Base-by-base conservation (phyloP, 2,888 invertebrate genomes). In the Malthinus seriepunctatus region DNA sequence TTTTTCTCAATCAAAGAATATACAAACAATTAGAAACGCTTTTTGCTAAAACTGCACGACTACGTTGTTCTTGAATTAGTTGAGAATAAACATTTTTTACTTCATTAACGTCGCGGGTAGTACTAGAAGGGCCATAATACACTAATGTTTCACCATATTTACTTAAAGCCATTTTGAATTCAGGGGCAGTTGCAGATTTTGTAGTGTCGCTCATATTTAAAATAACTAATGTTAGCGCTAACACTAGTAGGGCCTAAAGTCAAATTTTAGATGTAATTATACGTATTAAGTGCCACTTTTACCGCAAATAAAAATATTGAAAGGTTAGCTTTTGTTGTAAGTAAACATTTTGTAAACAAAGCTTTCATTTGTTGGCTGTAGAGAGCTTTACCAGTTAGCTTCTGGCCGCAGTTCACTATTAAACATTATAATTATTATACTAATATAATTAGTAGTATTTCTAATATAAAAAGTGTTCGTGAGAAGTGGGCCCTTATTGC, bases 111-210 rank as follows among this genome's bases (percentile, higher is more conserved):
- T 35, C 10, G 1, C 59, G 12, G 34, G 63, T 49, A 12, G 31
- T 12, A 48, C 37, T 64, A 56, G 32, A 1, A 32, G 51, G 65
- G 23, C 63, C 69, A 60, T 74, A 78, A 51, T 74, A 73, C 11
- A 76, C 75, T 1, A 56, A 60, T 1, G 72, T 71, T 47, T 67
- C 63, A 9, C 72, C 73, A 54, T 77, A 77, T 6, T 59, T 54
- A 11, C 69, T 67, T n/a, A 82, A 69, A 32, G 69, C 66, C n/a
- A 81, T 56, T 51, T 69, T 67, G 5, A 76, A 56, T 34, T 73
- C 67, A 7, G 75, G 67, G 9, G 72, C 66, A 33, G n/a, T n/a
- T n/a, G n/a, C n/a, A n/a, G 64, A 52, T 14, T n/a, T n/a, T 66
- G 64, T 4, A 63, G 60, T 8, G 64, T 63, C 3, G 15, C 73